These are phyloP conservation scores for Caenorhabditis latens DNA, from an alignment of 1,140 invertebrate genomes.

Conservation along the genomic window DNA sequence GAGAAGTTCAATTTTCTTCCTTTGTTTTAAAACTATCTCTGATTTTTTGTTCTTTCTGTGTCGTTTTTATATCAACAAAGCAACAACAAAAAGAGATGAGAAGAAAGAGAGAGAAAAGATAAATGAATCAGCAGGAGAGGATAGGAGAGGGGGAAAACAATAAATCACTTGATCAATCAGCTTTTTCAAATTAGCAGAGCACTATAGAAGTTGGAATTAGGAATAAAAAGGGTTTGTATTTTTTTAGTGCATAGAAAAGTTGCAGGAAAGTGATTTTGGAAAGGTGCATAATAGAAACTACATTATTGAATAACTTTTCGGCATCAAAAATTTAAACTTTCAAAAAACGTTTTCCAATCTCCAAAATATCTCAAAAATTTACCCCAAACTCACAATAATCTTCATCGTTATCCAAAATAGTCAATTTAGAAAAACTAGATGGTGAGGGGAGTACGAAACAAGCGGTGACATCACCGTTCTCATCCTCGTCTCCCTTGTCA, in stretches of 20 bases:
- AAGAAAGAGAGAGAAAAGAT: slow-evolving; percentile 8
- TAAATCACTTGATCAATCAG: slow-evolving; percentile 10
- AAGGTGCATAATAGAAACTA: too few species aligned
- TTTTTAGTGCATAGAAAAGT: too few species aligned
- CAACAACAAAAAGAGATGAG: neutral
- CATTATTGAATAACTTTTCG: too few species aligned
- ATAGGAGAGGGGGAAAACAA: neutral
- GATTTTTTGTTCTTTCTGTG: neutral
- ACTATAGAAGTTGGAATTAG: neutral
- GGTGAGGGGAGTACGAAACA: slow-evolving; percentile 34
- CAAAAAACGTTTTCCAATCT: too few species aligned
- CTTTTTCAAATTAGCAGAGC: neutral
- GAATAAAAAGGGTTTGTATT: too few species aligned
- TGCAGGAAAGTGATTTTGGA: too few species aligned
- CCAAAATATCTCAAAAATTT: too few species aligned
- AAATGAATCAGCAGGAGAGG: neutral
- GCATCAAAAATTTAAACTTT: too few species aligned
- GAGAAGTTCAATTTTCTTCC: too few species aligned
- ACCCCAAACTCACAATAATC: slow-evolving; percentile 14
- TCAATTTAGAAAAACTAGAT: slow-evolving; percentile 44
- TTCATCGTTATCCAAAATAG: slow-evolving; percentile 10
- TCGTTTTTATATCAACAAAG: neutral
- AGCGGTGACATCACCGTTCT: slow-evolving; percentile 3
- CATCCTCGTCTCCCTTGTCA: neutral
- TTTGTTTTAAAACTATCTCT: too few species aligned